Percentiles rank a stretch among this genome's conserved stretches.
These are phyloP conservation scores for Enteromius paludinosus DNA, from an alignment of 2,797 vertebrate genomes.

Conservation along the genomic window DNA sequence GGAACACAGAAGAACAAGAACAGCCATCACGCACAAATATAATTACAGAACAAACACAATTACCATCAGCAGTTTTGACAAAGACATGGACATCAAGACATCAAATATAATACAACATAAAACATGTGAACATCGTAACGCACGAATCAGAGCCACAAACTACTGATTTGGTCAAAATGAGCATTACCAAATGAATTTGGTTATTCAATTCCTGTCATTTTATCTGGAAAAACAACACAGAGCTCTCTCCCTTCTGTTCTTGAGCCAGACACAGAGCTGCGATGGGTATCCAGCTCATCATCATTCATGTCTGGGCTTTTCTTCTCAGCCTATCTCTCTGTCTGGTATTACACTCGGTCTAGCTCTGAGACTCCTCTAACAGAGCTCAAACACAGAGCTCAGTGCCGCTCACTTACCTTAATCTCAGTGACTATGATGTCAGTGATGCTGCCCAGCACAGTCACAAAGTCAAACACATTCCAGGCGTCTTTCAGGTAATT, in stretches of 20 bases:
- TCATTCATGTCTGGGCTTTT: not conserved
- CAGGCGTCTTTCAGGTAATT: conserved; percentile 97
- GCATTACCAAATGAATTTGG: not conserved
- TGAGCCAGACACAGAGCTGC: not conserved
- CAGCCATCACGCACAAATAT: conserved; percentile 66
- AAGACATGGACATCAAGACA: conserved; percentile 48
- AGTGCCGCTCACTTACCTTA: conserved; percentile 83
- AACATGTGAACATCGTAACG: conserved; percentile 13
- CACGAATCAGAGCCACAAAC: not conserved
- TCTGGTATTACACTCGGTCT: not conserved
- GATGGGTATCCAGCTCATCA: not conserved
- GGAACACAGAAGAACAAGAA: conserved; percentile 64
- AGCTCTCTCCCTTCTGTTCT: not conserved
- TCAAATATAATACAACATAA: conserved; percentile 21
- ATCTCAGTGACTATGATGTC: conserved; percentile 98
- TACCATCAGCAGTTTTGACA: conserved; percentile 53
- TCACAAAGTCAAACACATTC: conserved; percentile 98
- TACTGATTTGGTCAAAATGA: not conserved
- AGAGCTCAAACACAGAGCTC: conserved; percentile 8
- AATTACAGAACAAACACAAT: conserved; percentile 63
- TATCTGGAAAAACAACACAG: conserved; percentile 10
- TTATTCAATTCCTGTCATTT: not conserved
- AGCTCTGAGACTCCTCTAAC: conserved; percentile 15
- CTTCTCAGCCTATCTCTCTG: conserved; percentile 5
- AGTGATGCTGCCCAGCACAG: conserved; percentile 97